Base-by-base conservation (phyloP, 1,140 invertebrate species). In the Caenorhabditis tropicalis region DNA sequence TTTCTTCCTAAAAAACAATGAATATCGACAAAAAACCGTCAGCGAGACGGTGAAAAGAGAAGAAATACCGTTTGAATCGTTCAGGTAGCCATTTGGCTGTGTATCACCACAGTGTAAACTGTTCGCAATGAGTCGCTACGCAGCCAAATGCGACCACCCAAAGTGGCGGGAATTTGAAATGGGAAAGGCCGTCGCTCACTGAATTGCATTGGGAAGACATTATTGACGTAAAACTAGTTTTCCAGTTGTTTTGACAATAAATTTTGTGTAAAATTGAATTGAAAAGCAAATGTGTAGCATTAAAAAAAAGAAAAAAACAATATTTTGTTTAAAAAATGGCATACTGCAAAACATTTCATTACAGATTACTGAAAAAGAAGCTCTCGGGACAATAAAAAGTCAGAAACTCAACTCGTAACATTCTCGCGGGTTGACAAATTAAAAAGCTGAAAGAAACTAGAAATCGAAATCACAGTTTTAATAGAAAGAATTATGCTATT, bases 81-180 rank as follows among this genome's bases (percentile, higher is more conserved):
- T 21, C 65, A 74, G 65, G 65, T 74, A 29, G n/a, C 33, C 36
- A 4, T 46, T 74, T 43, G 36, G 9, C 65, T 74, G 36, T 36
- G 65, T 74, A 74, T 74, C 65, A 24, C 19, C 16, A 74, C n/a
- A 46, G 65, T 74, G 65, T 74, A 74, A 74, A 74, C 9, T 74
- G 65, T 6, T 10, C 0, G 12, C n/a, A 9, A 6, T 43, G 36
- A 74, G 36, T 24, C 65, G 65, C 65, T 24, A 74, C 65, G 36
- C 65, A 74, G 65, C 36, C 6, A 74, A 74, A 24, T 74, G 65
- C 65, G 65, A 46, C 60, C 65, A 24, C 9, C 9, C 19, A 74
- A 21, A 43, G 9, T 3, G 29, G 65, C 65, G 65, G 36, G 19
- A 24, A 12, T 74, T 74, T 74, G 65, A 74, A 74, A 36, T 70